phyloP scores from a whole-genome alignment of 1,140 invertebrate species.

The Trichomalopsis sarcophagae region DNA sequence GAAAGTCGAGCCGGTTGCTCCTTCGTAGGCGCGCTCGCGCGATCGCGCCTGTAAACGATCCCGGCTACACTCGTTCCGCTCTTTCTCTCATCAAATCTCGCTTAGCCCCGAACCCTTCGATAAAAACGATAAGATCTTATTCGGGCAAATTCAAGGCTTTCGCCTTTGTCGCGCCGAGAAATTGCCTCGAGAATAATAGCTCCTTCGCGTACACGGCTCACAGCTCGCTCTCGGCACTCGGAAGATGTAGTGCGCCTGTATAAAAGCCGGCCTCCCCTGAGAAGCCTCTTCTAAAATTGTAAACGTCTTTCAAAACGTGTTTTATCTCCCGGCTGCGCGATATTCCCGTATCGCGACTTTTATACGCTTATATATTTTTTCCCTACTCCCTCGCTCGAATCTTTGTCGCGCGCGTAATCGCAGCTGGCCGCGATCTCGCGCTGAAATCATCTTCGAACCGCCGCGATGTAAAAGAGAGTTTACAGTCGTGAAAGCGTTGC shows the following conservation, averaged over 20 bases:
- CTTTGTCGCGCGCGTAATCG: background rate
- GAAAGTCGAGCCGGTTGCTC: constrained; percentile 60
- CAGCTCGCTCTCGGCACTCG: too few relatives aligned
- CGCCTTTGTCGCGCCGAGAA: constrained; percentile 45
- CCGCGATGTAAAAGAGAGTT: background rate
- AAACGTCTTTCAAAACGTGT: constrained; percentile 35
- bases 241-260: constrained; percentile 22
- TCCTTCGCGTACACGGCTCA: constrained; percentile 15
- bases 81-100: constrained; percentile 63
- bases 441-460: too few relatives aligned
- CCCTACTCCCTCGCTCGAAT: too few relatives aligned
- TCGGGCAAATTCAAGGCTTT: constrained; percentile 47
- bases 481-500: background rate
- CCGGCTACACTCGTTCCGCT: background rate
- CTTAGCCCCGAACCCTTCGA: constrained; percentile 54
- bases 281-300: background rate
- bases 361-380: too few relatives aligned
- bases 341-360: too few relatives aligned
- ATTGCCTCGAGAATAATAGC: constrained; percentile 47
- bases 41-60: constrained; percentile 42
- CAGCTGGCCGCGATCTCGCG: too few relatives aligned
- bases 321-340: background rate
- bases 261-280: background rate
- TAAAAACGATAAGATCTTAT: constrained; percentile 50
- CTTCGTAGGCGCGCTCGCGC: constrained; percentile 55